Percentiles rank a stretch among this genome's conserved stretches.
Evolutionary conservation across 2,113 vertebrate species (phyloP).

Genomic region (Prunella himalayana): DNA sequence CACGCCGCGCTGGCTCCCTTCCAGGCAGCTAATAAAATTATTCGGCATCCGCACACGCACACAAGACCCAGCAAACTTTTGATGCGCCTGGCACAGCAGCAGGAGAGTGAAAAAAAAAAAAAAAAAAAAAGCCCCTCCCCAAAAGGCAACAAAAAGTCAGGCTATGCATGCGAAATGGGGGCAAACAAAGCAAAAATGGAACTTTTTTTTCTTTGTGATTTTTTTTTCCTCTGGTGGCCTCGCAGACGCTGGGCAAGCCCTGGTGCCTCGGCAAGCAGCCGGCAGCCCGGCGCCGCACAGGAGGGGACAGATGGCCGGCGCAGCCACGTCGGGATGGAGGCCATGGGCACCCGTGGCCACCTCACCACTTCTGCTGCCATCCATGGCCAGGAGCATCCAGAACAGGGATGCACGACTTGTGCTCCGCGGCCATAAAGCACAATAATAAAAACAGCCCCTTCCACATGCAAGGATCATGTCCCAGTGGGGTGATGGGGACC

Average conservation of each 20-base stretch:
- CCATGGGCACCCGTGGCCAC: neutral
- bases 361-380: neutral
- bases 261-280: conserved; percentile 61
- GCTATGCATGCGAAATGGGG: neutral
- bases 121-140: neutral
- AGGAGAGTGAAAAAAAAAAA: no score
- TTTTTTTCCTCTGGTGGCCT: neutral
- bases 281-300: conserved; percentile 44
- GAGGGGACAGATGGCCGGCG: conserved; percentile 72
- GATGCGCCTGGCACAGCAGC: conserved; percentile 23
- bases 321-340: neutral
- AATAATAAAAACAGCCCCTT: neutral
- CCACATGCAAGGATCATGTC: fast-evolving
- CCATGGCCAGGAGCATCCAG: neutral
- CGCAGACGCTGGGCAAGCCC: conserved; percentile 22
- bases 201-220: neutral
- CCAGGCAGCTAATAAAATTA: conserved; percentile 36
- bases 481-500: neutral
- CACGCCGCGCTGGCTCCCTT: conserved; percentile 4
- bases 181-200: conserved; percentile 49
- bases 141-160: neutral
- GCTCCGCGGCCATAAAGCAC: fast-evolving
- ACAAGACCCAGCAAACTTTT: conserved; percentile 58
- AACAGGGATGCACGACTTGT: fast-evolving
- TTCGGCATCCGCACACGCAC: conserved; percentile 12